Conservation (phyloP, 2,888 invertebrate genomes). For the Aethes cnicana region DNA sequence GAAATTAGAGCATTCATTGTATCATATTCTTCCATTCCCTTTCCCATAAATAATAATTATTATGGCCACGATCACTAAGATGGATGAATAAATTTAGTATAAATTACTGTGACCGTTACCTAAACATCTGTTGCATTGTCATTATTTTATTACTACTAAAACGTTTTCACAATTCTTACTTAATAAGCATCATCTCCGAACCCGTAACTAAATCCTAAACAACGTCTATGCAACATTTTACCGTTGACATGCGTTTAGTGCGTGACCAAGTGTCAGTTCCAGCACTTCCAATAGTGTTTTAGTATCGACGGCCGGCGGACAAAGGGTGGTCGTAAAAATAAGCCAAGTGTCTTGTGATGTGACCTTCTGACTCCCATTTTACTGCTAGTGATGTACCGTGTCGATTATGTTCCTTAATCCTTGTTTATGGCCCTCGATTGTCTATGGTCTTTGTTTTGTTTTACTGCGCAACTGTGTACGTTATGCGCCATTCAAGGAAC, state of each 20-base stretch:
- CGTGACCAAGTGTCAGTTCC: constrained; percentile 51
- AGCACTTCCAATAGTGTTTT: constrained; percentile 59
- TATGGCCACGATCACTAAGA: too few relatives aligned
- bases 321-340: constrained; percentile 70
- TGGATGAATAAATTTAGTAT: too few relatives aligned
- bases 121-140: too few relatives aligned
- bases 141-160: too few relatives aligned
- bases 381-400: constrained; percentile 38
- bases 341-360: constrained; percentile 54
- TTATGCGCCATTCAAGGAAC: too few relatives aligned
- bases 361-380: constrained; percentile 51
- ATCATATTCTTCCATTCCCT: too few relatives aligned
- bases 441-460: constrained; percentile 38
- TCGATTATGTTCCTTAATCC: constrained; percentile 59
- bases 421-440: constrained; percentile 53
- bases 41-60: too few relatives aligned
- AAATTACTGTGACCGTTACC: too few relatives aligned
- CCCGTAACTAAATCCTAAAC: constrained; percentile 6
- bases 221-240: constrained; percentile 24
- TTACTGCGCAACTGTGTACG: constrained; percentile 11
- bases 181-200: too few relatives aligned
- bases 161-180: too few relatives aligned
- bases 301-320: constrained; percentile 52
- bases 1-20: too few relatives aligned
- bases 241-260: constrained; percentile 38